phyloP scores from a whole-genome alignment of 2,888 invertebrate species.

The Agrotis puta region DNA sequence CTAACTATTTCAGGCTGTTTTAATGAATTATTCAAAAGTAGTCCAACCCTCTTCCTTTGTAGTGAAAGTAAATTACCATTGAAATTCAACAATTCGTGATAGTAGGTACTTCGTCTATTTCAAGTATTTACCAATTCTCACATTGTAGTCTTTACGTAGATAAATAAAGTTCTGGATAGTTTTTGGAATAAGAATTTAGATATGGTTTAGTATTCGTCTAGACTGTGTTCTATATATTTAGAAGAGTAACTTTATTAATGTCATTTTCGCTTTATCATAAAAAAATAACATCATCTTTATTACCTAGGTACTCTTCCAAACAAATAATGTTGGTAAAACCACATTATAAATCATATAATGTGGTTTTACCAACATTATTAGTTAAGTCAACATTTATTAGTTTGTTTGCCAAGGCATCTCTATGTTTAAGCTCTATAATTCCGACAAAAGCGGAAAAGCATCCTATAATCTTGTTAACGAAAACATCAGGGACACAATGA shows the following conservation, averaged over 20 bases:
- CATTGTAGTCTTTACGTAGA: neutral
- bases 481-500: conserved; percentile 24
- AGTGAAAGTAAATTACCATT: conserved; percentile 61
- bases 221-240: too few relatives aligned
- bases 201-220: neutral
- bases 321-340: too few relatives aligned
- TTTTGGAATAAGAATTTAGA: neutral
- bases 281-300: too few relatives aligned
- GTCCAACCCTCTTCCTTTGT: conserved; percentile 19
- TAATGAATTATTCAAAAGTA: conserved; percentile 9
- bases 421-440: neutral
- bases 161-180: conserved; percentile 22
- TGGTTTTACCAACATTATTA: too few relatives aligned
- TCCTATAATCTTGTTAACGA: neutral
- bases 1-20: neutral
- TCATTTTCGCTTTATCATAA: too few relatives aligned
- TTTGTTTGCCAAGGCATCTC: neutral
- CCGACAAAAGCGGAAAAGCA: conserved; percentile 5
- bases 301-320: too few relatives aligned
- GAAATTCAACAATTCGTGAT: conserved; percentile 55
- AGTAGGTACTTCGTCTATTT: conserved; percentile 48
- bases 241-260: too few relatives aligned
- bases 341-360: too few relatives aligned
- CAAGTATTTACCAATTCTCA: conserved; percentile 51
- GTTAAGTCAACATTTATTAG: too few relatives aligned